Percentiles rank a stretch among this genome's conserved stretches.
Conservation (phyloP, 2,113 vertebrate genomes). For the Corynorhinus townsendii region DNA sequence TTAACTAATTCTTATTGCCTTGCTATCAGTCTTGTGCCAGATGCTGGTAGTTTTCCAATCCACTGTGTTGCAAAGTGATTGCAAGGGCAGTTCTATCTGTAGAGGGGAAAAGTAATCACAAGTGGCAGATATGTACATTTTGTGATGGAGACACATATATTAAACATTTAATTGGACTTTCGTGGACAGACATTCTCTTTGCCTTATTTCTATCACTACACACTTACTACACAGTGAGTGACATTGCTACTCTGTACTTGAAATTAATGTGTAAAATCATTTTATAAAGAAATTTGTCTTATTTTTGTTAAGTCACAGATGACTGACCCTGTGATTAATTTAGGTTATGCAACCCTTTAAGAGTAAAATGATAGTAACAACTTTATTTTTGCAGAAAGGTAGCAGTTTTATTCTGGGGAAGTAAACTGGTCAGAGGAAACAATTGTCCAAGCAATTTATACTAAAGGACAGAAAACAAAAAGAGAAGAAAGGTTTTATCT, state of each 20-base stretch:
- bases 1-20: constrained; percentile 51
- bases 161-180: constrained; percentile 31
- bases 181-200: constrained; percentile 34
- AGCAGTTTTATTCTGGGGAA: neutral
- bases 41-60: neutral
- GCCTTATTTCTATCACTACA: constrained; percentile 32
- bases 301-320: constrained; percentile 5
- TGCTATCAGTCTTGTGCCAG: constrained; percentile 26
- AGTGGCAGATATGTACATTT: neutral
- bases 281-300: neutral
- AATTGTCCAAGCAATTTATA: neutral
- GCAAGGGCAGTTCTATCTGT: neutral
- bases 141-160: neutral
- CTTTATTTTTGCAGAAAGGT: neutral
- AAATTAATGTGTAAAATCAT: neutral
- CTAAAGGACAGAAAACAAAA: constrained; percentile 11
- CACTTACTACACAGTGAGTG: neutral
- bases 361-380: neutral
- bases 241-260: neutral
- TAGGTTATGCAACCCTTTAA: neutral
- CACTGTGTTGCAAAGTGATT: neutral
- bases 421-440: neutral
- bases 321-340: neutral
- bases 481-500: neutral
- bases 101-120: neutral